Base-by-base conservation (phyloP, 2,797 vertebrate species). In the Ficedula albicollis region DNA sequence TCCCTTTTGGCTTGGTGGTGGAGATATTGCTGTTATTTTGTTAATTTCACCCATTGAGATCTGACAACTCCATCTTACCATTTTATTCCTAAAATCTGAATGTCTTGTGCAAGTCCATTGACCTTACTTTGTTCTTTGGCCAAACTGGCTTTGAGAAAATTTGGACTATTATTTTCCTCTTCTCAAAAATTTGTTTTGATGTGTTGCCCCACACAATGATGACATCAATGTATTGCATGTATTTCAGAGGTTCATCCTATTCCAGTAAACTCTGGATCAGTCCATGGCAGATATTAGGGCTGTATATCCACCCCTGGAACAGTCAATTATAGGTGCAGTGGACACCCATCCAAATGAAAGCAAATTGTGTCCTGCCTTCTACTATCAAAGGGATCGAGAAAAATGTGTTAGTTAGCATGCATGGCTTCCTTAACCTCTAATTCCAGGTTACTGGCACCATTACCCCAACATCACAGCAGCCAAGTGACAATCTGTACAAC, bases 321-420 rank as follows among this genome's bases (percentile, higher is more conserved):
- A 54, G 25, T 46, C 4, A 8, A 9, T 58, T 59, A 17, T 14
- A 30, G 25, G 10, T 44, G 17, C 20, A 15, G 10, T 39, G 59
- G 11, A n/a, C n/a, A 30, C 20, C 13, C 20, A 64, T 59, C 8
- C 7, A 43, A 63, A 30, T 63, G 15, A 78, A 63, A 63, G 12
- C 13, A 63, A 49, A 63, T 10, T 70, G 5, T 44, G n/a, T 38
- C 38, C 20, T 39, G 9, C 15, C 34, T 26, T 81, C 54, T 9
- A 3, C 10, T 48, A 18, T 34, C 12, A 32, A 34, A 27, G 22
- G 30, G 13, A n/a, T 38, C 0, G 2, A 87, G 22, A 43, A 59
- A 80, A 52, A 39, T 20, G 9, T 32, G 41, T 52, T 73, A 58
- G 41, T 51, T 73, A 58, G 25, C 59, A 30, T 62, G 20, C 25